phyloP scores from a whole-genome alignment of 2,888 invertebrate genomes.

The Pristionchus japonicus region DNA sequence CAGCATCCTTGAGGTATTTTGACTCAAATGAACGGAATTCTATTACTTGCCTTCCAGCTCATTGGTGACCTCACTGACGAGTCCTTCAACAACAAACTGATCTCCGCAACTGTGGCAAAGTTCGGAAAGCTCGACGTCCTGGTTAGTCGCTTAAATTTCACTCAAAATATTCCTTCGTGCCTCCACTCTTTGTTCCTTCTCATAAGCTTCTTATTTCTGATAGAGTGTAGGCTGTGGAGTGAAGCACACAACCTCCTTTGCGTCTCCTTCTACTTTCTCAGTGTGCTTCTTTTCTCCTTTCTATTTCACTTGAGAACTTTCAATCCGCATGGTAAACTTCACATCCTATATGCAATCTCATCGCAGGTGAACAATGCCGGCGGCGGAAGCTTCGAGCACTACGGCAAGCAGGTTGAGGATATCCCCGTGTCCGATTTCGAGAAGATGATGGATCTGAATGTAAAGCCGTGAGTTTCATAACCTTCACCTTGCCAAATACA shows the following conservation, averaged over 20 bases:
- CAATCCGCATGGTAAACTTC: too few relatives aligned
- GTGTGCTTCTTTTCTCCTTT: too few relatives aligned
- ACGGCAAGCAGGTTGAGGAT: not conserved
- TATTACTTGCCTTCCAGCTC: not conserved
- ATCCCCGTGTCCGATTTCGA: not conserved
- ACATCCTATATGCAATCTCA: not conserved
- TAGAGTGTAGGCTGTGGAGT: too few relatives aligned
- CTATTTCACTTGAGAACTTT: too few relatives aligned
- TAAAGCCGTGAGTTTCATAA: not conserved
- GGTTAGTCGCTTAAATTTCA: not conserved
- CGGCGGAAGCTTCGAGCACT: not conserved
- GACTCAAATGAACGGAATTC: not conserved
- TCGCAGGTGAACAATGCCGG: constrained; percentile 27
- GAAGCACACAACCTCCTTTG: too few relatives aligned
- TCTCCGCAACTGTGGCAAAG: not conserved
- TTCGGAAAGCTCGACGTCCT: not conserved
- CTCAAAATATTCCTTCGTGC: not conserved
- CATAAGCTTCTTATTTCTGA: not conserved
- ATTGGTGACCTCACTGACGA: not conserved
- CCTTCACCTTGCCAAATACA: too few relatives aligned
- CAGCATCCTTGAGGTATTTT: not conserved
- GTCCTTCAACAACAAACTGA: not conserved
- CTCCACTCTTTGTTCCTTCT: too few relatives aligned
- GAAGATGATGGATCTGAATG: not conserved
- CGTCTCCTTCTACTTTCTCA: too few relatives aligned